Evolutionary conservation across 2,888 invertebrate species (phyloP).

Genomic region (Eristalis tenax): DNA sequence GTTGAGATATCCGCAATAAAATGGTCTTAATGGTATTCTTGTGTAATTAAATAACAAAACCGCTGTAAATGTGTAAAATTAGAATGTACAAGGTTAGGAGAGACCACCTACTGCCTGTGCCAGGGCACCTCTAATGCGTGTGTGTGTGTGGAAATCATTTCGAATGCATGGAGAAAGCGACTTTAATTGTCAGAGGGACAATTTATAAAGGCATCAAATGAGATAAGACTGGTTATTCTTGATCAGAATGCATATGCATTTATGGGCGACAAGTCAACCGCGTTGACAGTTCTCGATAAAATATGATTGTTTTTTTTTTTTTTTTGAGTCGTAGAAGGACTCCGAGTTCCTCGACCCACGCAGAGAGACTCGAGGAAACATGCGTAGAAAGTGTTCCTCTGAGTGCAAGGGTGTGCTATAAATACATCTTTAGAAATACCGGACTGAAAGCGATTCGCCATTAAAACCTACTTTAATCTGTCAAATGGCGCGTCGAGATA

Average conservation of each 20-base stretch:
- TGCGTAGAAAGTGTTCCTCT: neutral
- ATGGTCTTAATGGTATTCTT: conserved; percentile 17
- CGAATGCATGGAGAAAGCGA: neutral
- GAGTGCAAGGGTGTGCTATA: neutral
- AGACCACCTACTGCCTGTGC: neutral
- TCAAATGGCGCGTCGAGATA: neutral
- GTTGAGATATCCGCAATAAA: conserved; percentile 32
- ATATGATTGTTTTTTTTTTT: neutral
- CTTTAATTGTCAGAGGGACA: neutral
- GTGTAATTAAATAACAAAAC: conserved; percentile 14
- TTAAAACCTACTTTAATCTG: neutral
- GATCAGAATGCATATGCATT: conserved; percentile 8
- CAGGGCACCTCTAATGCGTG: neutral
- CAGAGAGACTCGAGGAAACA: neutral
- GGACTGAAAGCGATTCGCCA: neutral
- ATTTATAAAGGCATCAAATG: neutral
- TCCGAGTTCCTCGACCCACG: neutral
- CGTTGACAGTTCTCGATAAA: neutral
- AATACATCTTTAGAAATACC: neutral
- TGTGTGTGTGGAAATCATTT: neutral
- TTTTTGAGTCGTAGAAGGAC: neutral
- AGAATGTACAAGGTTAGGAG: conserved; percentile 1
- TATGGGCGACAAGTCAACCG: neutral
- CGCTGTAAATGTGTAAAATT: conserved; percentile 27
- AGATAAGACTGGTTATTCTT: conserved; percentile 21